Evolutionary conservation across 2,888 invertebrate genomes (phyloP), one percentile per base, ranked within the genome.

Genomic region (Dynastes grantii): DNA sequence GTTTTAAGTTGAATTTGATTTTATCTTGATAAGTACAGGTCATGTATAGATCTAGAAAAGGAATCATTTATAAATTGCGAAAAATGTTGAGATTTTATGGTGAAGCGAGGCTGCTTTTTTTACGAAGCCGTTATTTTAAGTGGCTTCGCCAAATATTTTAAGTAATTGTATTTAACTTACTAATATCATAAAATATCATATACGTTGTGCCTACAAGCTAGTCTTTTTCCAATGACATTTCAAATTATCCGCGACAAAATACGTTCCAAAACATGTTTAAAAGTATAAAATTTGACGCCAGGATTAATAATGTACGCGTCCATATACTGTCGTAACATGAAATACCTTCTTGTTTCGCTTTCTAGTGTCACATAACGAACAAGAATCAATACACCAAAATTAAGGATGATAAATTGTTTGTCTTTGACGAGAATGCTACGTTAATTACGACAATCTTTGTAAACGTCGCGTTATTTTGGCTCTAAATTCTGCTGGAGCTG

Each of bases 371-470:
- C 32, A 27, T 9, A 29, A 13, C 27, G 22, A 9, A 9, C 11
- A 29, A 29, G 5, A 63, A 63, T 63, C 63, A 32, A 63, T 32
- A 32, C 29, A 63, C 32, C 29, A 13, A 11, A 1, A 13, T 63
- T 63, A 63, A 63, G 22, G 32, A 63, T 63, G 63, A 63, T 63
- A 63, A 63, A 63, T 63, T 32, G 32, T 63, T 32, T 29, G 32
- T 63, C 32, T 22, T 63, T 32, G 29, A 11, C 27, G 63, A 63
- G 5, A 63, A 63, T 29, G 13, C 2, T n/a, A 13, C 2, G 29
- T 29, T 63, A 63, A 63, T 63, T 63, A 22, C 0, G 63, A 8
- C 32, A 27, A 32, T 27, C 63, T 63, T 63, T n/a, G 63, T 32
- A 63, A 63, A 63, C 32, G 13, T 13, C 2, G 32, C 29, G 32